These are phyloP conservation scores for Podargus strigoides DNA, from an alignment of 2,797 vertebrate species.

Conservation along the genomic window DNA sequence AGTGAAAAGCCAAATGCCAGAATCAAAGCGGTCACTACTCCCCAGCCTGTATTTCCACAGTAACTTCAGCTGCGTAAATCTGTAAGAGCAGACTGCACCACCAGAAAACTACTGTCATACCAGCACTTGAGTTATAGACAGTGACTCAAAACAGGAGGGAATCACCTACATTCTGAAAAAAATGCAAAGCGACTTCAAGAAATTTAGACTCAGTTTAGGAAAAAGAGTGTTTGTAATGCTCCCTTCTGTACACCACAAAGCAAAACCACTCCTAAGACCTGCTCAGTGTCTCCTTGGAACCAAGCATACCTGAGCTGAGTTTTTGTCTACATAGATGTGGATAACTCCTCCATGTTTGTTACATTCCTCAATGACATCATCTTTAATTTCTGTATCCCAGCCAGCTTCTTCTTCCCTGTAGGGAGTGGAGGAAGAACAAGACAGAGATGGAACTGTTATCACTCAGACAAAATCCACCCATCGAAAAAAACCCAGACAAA, in stretches of 20 bases:
- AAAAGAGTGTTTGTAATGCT: not conserved
- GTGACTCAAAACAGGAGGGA: not conserved
- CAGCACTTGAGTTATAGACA: not conserved
- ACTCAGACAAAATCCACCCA: not conserved
- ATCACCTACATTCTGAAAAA: not conserved
- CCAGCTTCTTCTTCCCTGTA: slow-evolving; percentile 87
- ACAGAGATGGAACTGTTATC: not conserved
- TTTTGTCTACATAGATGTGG: slow-evolving; percentile 96
- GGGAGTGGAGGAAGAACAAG: not conserved
- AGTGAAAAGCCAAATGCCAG: not conserved
- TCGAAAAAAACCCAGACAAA: not conserved
- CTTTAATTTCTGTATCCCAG: slow-evolving; percentile 94
- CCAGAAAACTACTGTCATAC: not conserved
- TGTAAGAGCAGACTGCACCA: not conserved
- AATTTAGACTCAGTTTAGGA: not conserved
- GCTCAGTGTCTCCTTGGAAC: not conserved
- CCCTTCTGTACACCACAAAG: not conserved
- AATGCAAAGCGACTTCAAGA: not conserved
- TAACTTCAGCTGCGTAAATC: not conserved
- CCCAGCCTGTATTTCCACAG: not conserved
- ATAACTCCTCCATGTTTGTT: slow-evolving; percentile 97
- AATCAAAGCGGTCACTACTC: not conserved
- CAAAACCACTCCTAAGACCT: not conserved
- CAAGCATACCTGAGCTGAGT: slow-evolving; percentile 87
- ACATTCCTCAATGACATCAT: slow-evolving; percentile 97